Evolutionary conservation across 2,888 invertebrate genomes (phyloP), one percentile per base, ranked within the genome.

Genomic region (Conchocele bisecta): DNA sequence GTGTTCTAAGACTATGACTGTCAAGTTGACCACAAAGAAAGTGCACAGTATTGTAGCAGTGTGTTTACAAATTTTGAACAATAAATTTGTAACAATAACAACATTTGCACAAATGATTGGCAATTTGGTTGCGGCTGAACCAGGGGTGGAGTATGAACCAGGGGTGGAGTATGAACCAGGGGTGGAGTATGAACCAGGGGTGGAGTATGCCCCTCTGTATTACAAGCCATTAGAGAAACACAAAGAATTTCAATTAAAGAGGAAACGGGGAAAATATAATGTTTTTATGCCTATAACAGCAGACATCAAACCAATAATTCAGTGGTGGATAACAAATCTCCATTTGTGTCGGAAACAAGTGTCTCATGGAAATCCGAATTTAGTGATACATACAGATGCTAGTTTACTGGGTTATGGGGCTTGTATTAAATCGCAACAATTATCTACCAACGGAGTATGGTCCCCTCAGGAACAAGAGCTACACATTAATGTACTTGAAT

Each of bases 301-400:
- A 17, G 11, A 37, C 2, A 37, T 37, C 13, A 35, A 39, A 20
- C 39, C 24, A 17, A 50, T 53, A 11, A 39, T 80, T 28, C 13
- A 53, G 24, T 74, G 76, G 76, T 77, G 72, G 76, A 54, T 69
- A 5, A 26, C 48, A 22, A 58, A 69, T 51, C 22, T 69, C 11
- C 24, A 51, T 29, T 20, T 15, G 11, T 20, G 33, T 31, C 53
- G 37, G 15, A 70, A 56, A 54, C 17, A 31, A 15, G 42, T 72
- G 13, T 37, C 59, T 13, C 57, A 44, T 35, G 50, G 59, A 2
- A 13, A 22, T 9, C 78, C 74, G 13, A 24, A 46, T 7, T 29
- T 59, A 24, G 37, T 56, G 9, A 13, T 68, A 11, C 60, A 35
- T 17, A 44, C 68, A 5, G 77, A 74, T 54, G 65, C 73, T 24